Conservation (phyloP, 1,140 invertebrate genomes). For the Drosophila rufa region DNA sequence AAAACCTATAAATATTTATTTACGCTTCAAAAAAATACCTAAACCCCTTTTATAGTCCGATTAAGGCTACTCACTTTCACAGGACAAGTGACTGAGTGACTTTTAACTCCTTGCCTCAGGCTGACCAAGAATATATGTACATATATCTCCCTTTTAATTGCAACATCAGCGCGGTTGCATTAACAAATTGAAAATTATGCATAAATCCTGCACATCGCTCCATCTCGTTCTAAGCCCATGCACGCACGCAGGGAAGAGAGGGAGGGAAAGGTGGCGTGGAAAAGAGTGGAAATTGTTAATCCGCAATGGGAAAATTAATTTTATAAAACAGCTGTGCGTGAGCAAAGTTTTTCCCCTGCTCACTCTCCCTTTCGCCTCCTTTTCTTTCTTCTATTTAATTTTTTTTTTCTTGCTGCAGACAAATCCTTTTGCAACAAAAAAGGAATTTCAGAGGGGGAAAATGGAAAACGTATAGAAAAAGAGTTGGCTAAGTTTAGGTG, state of each 20-base stretch:
- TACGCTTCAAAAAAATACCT: not conserved
- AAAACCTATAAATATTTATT: no score
- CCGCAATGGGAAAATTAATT: constrained; percentile 84
- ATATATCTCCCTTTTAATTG: constrained; percentile 12
- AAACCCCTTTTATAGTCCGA: not conserved
- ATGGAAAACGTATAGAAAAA: constrained; percentile 54
- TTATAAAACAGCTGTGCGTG: constrained; percentile 80
- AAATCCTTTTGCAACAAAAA: constrained; percentile 47
- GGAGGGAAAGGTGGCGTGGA: constrained; percentile 16
- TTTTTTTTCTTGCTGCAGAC: constrained; percentile 28
- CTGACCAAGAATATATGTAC: not conserved
- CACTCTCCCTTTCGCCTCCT: constrained; percentile 7
- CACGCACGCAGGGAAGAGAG: not conserved
- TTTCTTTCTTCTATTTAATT: not conserved
- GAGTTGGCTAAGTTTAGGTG: constrained; percentile 61
- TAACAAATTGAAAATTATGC: constrained; percentile 68
- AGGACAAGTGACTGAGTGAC: constrained; percentile 12
- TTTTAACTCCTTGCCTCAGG: constrained; percentile 14
- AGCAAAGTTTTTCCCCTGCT: constrained; percentile 39
- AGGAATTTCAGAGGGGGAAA: constrained; percentile 29
- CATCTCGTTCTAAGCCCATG: constrained; percentile 15
- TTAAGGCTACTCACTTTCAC: not conserved
- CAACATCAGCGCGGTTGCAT: constrained; percentile 31
- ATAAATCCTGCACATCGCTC: constrained; percentile 36
- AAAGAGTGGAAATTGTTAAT: constrained; percentile 79